Percentiles rank a stretch among this genome's conserved stretches.
phyloP scores from a whole-genome alignment of 2,113 vertebrate genomes.

The Bos javanicus region DNA sequence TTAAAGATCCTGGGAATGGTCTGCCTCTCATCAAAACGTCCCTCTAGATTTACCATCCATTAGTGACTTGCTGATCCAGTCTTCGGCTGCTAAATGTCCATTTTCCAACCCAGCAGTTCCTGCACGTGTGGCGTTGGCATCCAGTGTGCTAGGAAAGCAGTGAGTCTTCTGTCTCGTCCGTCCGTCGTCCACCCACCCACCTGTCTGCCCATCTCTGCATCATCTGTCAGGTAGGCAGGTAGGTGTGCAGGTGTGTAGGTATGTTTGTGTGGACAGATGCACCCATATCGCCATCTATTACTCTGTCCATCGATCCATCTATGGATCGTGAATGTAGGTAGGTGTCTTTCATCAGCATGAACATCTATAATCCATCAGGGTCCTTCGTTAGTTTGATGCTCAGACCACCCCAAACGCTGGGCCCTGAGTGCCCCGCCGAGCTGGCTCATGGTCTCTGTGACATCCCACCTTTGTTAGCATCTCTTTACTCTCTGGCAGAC shows the following conservation, averaged over 20 bases:
- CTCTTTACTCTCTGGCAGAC: neutral
- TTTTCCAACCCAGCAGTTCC: neutral
- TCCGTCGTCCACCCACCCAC: rapidly evolving
- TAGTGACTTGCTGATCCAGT: neutral
- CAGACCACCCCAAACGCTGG: neutral
- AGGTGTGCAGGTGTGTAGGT: neutral
- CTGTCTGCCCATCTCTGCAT: rapidly evolving
- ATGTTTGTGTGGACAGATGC: neutral
- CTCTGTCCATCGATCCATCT: neutral
- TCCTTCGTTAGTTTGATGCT: neutral
- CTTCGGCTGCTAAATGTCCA: neutral
- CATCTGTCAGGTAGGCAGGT: neutral
- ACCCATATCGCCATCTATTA: no score
- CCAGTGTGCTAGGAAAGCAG: rapidly evolving
- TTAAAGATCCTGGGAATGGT: neutral
- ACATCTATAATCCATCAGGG: neutral
- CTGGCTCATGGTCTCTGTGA: neutral
- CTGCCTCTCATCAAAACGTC: no score
- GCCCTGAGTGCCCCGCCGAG: rapidly evolving
- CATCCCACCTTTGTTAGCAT: neutral
- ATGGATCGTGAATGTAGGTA: no score
- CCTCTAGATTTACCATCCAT: neutral
- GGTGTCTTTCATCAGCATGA: rapidly evolving
- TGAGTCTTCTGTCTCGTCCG: no score
- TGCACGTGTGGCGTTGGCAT: rapidly evolving